Percentiles rank a stretch among this genome's conserved stretches.
phyloP scores from a whole-genome alignment of 2,113 vertebrate species.

The Podarcis muralis region DNA sequence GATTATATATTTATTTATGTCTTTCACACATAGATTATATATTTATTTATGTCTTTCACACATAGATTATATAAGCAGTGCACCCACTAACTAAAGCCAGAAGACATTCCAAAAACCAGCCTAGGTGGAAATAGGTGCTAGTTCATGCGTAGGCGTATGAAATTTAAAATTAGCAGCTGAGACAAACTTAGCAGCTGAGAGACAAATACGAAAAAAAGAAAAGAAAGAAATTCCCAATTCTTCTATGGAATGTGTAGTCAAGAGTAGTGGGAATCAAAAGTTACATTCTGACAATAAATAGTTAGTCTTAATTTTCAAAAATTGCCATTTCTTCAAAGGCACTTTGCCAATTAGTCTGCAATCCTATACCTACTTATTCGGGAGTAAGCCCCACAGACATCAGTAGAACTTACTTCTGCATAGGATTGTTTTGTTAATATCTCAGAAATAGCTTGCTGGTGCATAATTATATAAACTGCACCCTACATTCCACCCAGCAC shows the following conservation, averaged over 20 bases:
- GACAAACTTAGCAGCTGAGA: neutral
- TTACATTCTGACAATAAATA: conserved; percentile 7
- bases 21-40: neutral
- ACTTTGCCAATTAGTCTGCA: neutral
- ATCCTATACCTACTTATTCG: neutral
- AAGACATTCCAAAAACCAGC: neutral
- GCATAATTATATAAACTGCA: neutral
- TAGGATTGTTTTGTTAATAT: neutral
- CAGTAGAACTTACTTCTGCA: too few species aligned
- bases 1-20: neutral
- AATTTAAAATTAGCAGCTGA: neutral
- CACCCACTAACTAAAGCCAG: neutral
- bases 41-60: neutral
- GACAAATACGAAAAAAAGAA: neutral
- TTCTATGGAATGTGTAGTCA: neutral
- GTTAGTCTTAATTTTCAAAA: conserved; percentile 12
- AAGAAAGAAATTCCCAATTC: neutral
- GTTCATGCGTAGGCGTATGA: neutral
- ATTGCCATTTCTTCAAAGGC: neutral
- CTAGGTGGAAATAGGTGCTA: neutral
- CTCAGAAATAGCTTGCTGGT: too few species aligned
- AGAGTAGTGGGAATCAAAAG: neutral
- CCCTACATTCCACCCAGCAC: neutral
- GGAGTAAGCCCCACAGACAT: too few species aligned
- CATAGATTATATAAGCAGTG: neutral